These are phyloP conservation scores for Caenorhabditis becei DNA, from an alignment of 2,888 invertebrate genomes.

Conservation along the genomic window DNA sequence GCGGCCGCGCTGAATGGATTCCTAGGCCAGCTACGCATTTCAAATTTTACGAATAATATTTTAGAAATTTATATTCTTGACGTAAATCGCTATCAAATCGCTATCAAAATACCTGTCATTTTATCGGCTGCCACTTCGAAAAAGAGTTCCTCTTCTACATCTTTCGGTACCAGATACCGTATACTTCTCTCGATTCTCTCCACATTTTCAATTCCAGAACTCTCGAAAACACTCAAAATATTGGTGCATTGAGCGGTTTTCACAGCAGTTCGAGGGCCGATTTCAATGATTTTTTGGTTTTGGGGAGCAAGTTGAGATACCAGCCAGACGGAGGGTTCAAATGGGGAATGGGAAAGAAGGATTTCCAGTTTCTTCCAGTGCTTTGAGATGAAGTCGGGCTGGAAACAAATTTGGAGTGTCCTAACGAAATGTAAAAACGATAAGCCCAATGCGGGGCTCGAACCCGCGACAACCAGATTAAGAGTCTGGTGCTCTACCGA, in stretches of 20 bases:
- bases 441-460: constrained; percentile 80
- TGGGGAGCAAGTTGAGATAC: constrained; percentile 20
- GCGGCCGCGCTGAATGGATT: no score
- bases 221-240: constrained; percentile 93
- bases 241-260: constrained; percentile 97
- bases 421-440: constrained; percentile 19
- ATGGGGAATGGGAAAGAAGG: constrained; percentile 50
- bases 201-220: constrained; percentile 88
- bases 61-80: no score
- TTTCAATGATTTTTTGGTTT: constrained; percentile 54
- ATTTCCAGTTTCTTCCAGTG: constrained; percentile 27
- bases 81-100: constrained; percentile 96
- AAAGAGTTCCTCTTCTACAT: constrained; percentile 47
- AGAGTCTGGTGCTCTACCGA: constrained; percentile 81
- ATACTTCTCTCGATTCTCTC: constrained; percentile 90
- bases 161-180: constrained; percentile 85
- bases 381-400: constrained; percentile 16
- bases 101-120: constrained; percentile 86
- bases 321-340: constrained; percentile 14
- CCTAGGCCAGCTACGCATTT: no score
- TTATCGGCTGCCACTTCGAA: constrained; percentile 66
- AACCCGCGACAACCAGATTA: constrained; percentile 81
- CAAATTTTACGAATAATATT: no score
- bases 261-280: constrained; percentile 82
- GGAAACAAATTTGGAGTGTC: no score